These are phyloP conservation scores for Cyphomyrus discorhynchus DNA, from an alignment of 2,113 vertebrate genomes.

Conservation along the genomic window DNA sequence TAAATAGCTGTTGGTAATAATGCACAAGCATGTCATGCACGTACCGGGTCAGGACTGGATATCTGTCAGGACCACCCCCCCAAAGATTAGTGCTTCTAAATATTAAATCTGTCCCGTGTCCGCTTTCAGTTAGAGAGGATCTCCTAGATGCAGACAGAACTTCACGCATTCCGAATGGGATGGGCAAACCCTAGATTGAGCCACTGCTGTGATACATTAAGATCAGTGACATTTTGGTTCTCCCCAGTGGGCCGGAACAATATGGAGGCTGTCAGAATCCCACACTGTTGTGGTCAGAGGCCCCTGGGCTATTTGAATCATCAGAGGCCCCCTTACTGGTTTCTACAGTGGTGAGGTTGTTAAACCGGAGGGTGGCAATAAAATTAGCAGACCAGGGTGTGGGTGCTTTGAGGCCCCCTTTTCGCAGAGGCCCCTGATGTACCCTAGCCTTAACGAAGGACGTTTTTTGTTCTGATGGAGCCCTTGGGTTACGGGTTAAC, in stretches of 20 bases:
- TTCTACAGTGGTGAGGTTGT: not conserved
- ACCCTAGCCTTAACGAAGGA: not conserved
- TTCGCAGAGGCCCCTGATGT: not conserved
- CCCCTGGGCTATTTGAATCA: not conserved
- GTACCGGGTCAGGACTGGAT: not conserved
- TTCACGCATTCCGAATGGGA: not conserved
- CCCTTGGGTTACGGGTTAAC: slow-evolving; percentile 36
- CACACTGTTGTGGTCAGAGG: not conserved
- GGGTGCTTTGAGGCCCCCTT: not conserved
- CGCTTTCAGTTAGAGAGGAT: not conserved
- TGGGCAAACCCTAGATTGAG: not conserved
- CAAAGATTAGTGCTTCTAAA: not conserved
- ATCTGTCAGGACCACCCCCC: not conserved
- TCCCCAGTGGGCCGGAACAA: not conserved
- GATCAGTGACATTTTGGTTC: not conserved
- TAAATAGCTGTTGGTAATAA: not conserved
- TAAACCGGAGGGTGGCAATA: not conserved
- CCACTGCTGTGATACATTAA: not conserved
- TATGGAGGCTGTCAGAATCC: not conserved
- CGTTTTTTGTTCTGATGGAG: slow-evolving; percentile 33
- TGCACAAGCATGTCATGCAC: not conserved
- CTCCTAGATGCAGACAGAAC: not conserved
- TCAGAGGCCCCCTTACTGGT: not conserved
- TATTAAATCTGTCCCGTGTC: not conserved
- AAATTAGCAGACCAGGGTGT: not conserved